Evolutionary conservation across 2,113 vertebrate species (phyloP).

Genomic region (Malurus alboscapulatus): DNA sequence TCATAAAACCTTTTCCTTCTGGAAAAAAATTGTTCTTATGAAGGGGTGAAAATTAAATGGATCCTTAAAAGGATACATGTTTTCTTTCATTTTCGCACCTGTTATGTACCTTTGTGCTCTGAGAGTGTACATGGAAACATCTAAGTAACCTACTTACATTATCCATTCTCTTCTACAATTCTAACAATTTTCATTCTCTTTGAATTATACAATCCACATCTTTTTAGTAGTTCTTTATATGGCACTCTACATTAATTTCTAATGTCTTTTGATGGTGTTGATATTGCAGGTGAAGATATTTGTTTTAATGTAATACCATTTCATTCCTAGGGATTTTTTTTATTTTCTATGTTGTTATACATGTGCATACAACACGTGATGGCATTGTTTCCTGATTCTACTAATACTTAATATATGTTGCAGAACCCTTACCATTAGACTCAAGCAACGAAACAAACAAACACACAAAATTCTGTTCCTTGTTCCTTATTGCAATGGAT

Average conservation of each 20-base stretch:
- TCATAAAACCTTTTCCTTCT: neutral
- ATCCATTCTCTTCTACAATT: neutral
- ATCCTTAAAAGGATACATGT: neutral
- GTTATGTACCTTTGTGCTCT: neutral
- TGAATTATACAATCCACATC: neutral
- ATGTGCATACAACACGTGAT: neutral
- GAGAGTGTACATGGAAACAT: neutral
- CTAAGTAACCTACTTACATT: neutral
- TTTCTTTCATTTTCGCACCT: neutral
- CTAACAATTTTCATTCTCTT: neutral
- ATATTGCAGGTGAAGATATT: neutral
- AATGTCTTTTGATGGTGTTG: neutral
- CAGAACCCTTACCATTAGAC: neutral
- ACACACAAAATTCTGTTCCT: neutral
- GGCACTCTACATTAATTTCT: neutral
- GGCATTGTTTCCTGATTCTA: neutral
- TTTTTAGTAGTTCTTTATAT: neutral
- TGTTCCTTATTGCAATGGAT: neutral
- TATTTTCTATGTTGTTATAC: neutral
- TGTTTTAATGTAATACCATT: neutral
- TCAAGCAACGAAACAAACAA: neutral
- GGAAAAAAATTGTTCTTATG: neutral
- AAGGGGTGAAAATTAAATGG: neutral
- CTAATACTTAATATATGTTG: neutral
- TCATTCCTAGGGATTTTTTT: neutral